Base-by-base conservation (phyloP, 2,888 invertebrate genomes). In the Pseudoips prasinana region DNA sequence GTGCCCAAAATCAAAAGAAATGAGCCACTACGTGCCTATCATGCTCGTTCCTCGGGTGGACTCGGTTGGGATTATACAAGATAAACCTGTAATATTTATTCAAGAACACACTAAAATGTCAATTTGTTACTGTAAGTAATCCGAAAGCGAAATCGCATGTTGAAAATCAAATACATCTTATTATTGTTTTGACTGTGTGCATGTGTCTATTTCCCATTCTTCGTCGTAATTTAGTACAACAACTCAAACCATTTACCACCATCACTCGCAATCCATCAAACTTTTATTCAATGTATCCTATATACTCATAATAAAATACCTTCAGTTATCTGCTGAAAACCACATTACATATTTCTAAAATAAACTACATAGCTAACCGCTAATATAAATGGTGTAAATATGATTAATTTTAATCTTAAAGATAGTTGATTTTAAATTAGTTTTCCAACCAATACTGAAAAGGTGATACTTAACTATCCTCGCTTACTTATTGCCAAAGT, bases 401-500 rank as follows among this genome's bases (percentile, higher is more conserved):
- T 59, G 74, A 73, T 80, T 76, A 73, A 68, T 41, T 69, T 73
- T 40, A 76, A 80, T 72, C 76, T 78, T 80, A 83, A 55, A 70
- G 59, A 70, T 73, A 81, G 59, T 68, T 64, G 56, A 68, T 64
- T 64, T 66, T 58, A 74, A 68, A 81, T 82, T 76, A 75, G 78
- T 80, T 79, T 69, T 59, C 60, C 64, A 69, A 82, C 75, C 78
- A 86, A 86, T 86, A 87, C 86, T 87, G 87, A 79, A 76, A 71
- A 76, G 86, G 83, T 78, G 79, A 56, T 67, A 64, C 67, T 69
- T 79, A 78, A 64, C 67, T 81, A 76, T 73, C 67, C 67, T 74
- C 60, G 63, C 73, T 74, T 74, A 71, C 70, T 84, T 84, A 85
- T 84, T 85, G 84, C 86, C 85, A 71, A 67, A 67, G 73, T 78